Evolutionary conservation across 2,797 vertebrate species (phyloP), one percentile per base, ranked within the genome.

Genomic region (Lophotriccus pileatus): DNA sequence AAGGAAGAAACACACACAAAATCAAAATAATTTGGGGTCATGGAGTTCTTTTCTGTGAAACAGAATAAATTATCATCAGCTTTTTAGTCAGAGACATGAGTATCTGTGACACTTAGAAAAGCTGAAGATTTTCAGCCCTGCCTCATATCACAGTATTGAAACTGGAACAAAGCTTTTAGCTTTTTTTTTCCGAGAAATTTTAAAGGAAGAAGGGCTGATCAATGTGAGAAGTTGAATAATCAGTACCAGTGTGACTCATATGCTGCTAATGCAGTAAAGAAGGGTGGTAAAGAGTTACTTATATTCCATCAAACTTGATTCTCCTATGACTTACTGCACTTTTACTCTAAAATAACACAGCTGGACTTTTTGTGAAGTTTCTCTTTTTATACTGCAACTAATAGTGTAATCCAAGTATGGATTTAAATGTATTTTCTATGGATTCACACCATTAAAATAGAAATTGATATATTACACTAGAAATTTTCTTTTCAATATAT

Each of bases 271-370:
- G 63, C 43, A 88, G 73, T 60, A 86, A 87, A 69, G 62, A 81
- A 86, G 58, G 10, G 24, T 64, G 64, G 55, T 78, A 87, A 97
- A 84, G 44, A 84, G 75, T 93, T 86, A 79, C 43, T 93, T 91
- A 50, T 44, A 67, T 44, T 73, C 79, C 49, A 64, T 76, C 83
- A 78, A 6, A 92, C 37, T 81, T 67, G 66, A 86, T 88, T 91
- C 41, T 93, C 24, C 13, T 84, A 55, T 63, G 63, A 77, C 47
- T 93, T 94, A 46, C 27, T 63, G 60, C 22, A 43, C 41, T 91
- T 93, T 91, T 78, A 47, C 21, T 84, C 69, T 67, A 63, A 81
- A 94, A 80, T 86, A 93, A 67, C 91, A 63, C 89, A 95, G 85
- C 63, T 91, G 83, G 76, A 90, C 47, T 76, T 79, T 58, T 52